Evolutionary conservation across 2,797 vertebrate genomes (phyloP).

Genomic region (Podargus strigoides): DNA sequence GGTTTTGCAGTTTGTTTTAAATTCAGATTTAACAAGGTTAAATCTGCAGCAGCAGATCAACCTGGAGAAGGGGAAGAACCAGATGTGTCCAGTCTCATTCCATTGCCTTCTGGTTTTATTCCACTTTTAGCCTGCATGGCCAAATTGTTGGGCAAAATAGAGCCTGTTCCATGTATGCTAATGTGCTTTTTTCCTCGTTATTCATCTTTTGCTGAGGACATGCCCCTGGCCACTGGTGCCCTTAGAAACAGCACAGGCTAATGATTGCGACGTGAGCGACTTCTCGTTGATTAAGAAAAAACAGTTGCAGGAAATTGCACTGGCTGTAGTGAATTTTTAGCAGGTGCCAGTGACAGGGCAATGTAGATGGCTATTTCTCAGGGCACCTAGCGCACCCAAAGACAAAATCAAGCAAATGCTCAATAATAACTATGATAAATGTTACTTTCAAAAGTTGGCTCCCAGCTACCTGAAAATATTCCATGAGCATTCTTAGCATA

Average conservation of each 20-base stretch:
- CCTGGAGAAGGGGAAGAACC: background rate
- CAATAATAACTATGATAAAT: slow-evolving; percentile 49
- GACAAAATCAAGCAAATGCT: slow-evolving; percentile 38
- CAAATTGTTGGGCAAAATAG: background rate
- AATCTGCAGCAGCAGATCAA: background rate
- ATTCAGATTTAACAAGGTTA: background rate
- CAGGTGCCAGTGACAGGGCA: slow-evolving; percentile 53
- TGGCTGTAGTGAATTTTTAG: slow-evolving; percentile 37
- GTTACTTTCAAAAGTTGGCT: slow-evolving; percentile 39
- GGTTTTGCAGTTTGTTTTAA: background rate
- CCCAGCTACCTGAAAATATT: slow-evolving; percentile 49
- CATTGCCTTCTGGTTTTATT: background rate
- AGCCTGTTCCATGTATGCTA: background rate
- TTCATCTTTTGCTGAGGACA: background rate
- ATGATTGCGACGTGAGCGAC: background rate
- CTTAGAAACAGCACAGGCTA: background rate
- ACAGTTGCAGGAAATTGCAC: slow-evolving; percentile 59
- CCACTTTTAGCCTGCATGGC: background rate
- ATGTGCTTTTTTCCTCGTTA: background rate
- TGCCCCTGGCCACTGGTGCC: background rate
- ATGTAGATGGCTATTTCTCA: slow-evolving; percentile 36
- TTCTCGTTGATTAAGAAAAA: slow-evolving; percentile 53
- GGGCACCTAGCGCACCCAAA: slow-evolving; percentile 1
- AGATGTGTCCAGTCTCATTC: background rate
- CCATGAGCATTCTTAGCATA: slow-evolving; percentile 12